Percentiles rank a stretch among this genome's conserved stretches.
Conservation (phyloP, 1,140 invertebrate genomes). For the Notospermus geniculatus region DNA sequence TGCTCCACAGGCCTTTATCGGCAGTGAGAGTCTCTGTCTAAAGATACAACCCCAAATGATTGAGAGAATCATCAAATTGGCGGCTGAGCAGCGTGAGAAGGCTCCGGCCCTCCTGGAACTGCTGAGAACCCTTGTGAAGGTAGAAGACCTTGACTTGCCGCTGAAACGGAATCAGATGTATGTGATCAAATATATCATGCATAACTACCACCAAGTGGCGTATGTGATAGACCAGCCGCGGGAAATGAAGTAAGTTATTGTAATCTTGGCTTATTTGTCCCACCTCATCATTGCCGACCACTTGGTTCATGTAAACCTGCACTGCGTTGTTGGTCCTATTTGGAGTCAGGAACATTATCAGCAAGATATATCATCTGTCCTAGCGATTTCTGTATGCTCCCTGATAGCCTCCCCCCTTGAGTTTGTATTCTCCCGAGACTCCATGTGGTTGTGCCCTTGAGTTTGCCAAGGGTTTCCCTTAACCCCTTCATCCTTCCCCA, state of each 20-base stretch:
- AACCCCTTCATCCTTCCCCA: too few relatives aligned
- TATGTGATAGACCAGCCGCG: conserved; percentile 49
- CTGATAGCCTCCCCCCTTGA: too few relatives aligned
- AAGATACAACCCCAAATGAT: conserved; percentile 51
- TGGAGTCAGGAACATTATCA: too few relatives aligned
- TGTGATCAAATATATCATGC: conserved; percentile 58
- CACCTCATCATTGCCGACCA: too few relatives aligned
- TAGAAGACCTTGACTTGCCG: conserved; percentile 51
- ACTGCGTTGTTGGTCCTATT: too few relatives aligned
- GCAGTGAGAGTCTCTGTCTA: conserved; percentile 50
- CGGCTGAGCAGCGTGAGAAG: conserved; percentile 41
- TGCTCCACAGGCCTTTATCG: conserved; percentile 40
- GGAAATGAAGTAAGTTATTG: conserved; percentile 38
- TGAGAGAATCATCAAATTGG: conserved; percentile 49
- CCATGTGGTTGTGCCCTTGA: too few relatives aligned
- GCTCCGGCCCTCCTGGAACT: conserved; percentile 53
- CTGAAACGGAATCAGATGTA: conserved; percentile 55
- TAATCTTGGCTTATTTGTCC: too few relatives aligned
- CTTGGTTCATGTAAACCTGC: too few relatives aligned
- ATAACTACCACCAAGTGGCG: conserved; percentile 50
- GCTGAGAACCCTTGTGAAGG: conserved; percentile 50
- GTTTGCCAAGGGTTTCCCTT: too few relatives aligned
- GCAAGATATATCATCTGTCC: too few relatives aligned
- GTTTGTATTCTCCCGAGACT: too few relatives aligned
- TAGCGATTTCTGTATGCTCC: too few relatives aligned